Evolutionary conservation across 2,888 invertebrate genomes (phyloP), one percentile per base, ranked within the genome.

Genomic region (Heliconius ismenius): DNA sequence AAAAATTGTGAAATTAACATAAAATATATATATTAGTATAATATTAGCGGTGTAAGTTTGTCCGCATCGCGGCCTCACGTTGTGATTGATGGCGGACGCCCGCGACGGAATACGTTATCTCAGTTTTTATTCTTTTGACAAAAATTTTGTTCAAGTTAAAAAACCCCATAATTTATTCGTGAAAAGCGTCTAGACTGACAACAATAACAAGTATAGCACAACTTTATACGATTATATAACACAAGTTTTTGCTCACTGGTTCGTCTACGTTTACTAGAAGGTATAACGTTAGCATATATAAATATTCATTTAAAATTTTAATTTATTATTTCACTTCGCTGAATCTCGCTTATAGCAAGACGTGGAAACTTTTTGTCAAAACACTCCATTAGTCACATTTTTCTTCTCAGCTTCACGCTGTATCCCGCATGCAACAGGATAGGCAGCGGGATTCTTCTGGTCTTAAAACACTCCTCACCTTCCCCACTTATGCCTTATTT

Each of bases 61-160:
- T 64, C n/a, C 36, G 36, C 13, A 11, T 24, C 24, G 62, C 7
- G 21, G 26, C n/a, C n/a, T 69, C 32, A 15, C 70, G 58, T 36
- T 58, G 15, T 70, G 58, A 70, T 58, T 36, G 58, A 70, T 70
- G 32, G 54, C 58, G 70, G 58, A 32, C 70, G 58, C n/a, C 21
- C 54, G 70, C 70, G n/a, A 32, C 58, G 32, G 70, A 70, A 70
- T 70, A 70, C 36, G 58, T 70, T 70, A 70, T 70, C 70, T 32
- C 15, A 9, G n/a, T 70, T 70, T 70, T 70, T 70, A 36, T 70
- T 70, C 58, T 70, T 36, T 70, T 70, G 58, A 58, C 70, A 10
- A 54, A 32, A 32, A 70, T 70, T 58, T 70, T 58, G 36, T 70
- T 70, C 58, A 70, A 58, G 70, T 70, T 58, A 70, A 70, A 67